Percentiles rank a stretch among this genome's conserved stretches.
phyloP scores from a whole-genome alignment of 2,888 invertebrate species.

The Venusia cambrica region DNA sequence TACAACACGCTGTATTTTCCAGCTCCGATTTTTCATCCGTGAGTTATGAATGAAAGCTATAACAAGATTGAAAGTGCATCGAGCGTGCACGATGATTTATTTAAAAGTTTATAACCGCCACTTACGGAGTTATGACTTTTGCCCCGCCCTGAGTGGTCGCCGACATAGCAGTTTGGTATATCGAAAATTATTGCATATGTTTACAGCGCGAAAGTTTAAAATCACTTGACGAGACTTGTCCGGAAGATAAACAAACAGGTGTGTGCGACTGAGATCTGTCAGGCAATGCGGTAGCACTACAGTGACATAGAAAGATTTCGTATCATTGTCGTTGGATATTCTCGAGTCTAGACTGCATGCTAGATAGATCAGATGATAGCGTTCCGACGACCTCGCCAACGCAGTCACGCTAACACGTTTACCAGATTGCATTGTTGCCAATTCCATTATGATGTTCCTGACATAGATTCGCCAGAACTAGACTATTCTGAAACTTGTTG shows the following conservation, averaged over 20 bases:
- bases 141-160: constrained; percentile 59
- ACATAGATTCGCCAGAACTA: constrained; percentile 18
- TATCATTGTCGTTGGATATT: constrained; percentile 41
- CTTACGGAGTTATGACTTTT: constrained; percentile 62
- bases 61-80: constrained; percentile 73
- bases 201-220: constrained; percentile 53
- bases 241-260: constrained; percentile 44
- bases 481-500: constrained; percentile 17
- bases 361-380: constrained; percentile 37
- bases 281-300: constrained; percentile 35
- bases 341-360: constrained; percentile 42
- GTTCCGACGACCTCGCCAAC: constrained; percentile 42
- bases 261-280: constrained; percentile 50
- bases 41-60: constrained; percentile 38
- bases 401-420: constrained; percentile 36
- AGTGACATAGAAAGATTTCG: constrained; percentile 38
- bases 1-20: constrained; percentile 19
- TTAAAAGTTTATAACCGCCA: constrained; percentile 64
- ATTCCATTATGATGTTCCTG: constrained; percentile 22
- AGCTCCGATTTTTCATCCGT: too few species aligned
- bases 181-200: constrained; percentile 60
- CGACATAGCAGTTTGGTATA: constrained; percentile 54
- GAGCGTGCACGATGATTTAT: constrained; percentile 63
- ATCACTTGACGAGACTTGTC: constrained; percentile 69
- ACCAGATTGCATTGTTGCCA: constrained; percentile 36